Evolutionary conservation across 2,888 invertebrate genomes (phyloP), one percentile per base, ranked within the genome.

Genomic region (Myopa testacea): DNA sequence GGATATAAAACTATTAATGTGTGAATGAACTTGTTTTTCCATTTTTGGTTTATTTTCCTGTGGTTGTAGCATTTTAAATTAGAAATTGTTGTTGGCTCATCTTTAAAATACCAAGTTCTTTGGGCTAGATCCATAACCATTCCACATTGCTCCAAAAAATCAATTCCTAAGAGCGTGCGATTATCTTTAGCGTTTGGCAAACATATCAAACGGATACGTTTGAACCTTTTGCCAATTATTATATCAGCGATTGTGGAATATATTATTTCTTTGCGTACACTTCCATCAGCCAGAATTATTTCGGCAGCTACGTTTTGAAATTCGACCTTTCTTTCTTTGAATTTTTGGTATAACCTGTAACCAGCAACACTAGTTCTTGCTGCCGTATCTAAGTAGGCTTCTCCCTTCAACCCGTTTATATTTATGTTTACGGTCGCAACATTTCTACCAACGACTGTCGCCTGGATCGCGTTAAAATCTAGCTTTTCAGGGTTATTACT

Each of bases 91-190:
- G 40, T 26, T 12, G 73, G 76, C 4, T 82, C 78, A 4, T 84
- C 82, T 8, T 83, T 78, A 3, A 83, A 82, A 34, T 82, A 26
- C 65, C 75, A 75, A 19, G 77, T 62, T 6, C 75, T 5, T n/a
- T 78, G 76, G 4, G 78, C 78, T 12, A 78, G 19, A 62, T 76
- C 78, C n/a, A 76, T 45, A 4, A 78, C 78, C 3, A 78, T 78
- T 40, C 74, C 74, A 19, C 16, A 50, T 70, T 78, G 73, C 12
- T 76, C 76, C 4, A 76, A 67, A 19, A 74, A 77, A 72, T 79
- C 77, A 4, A 79, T 77, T 12, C 77, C 77, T 16, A 79, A 12
- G 0, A 78, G 72, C 4, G 75, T 78, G 63, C 78, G 60, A 38
- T 76, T 78, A 52, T 34, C 65, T 77, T 55, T 70, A 10, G 75